Base-by-base conservation (phyloP, 2,797 vertebrate genomes). In the Helicolenus hilgendorfi region DNA sequence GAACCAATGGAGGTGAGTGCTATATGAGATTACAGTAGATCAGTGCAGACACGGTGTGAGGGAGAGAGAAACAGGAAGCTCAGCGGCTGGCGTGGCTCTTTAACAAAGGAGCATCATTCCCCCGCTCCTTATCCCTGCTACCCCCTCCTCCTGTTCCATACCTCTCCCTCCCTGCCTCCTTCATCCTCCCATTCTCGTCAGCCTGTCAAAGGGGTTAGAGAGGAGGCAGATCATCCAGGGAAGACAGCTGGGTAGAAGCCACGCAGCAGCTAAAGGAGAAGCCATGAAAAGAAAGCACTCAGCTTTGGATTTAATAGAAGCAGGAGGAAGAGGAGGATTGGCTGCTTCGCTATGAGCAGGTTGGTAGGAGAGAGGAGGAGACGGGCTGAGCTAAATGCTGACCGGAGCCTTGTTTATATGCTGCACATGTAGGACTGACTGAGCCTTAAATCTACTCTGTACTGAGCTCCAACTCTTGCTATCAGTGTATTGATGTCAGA, bases 301-400 rank as follows among this genome's bases (percentile, higher is more conserved):
- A 26, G 62, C 55, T 74, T 60, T 77, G 73, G 26, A 35, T 70
- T 62, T 59, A 68, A 79, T 64, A 27, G 31, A 70, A 55, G 85
- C 58, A 35, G 74, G 56, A 73, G 63, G 73, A 86, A 55, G 75
- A 79, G 58, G 87, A 81, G 79, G 76, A 75, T 73, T 79, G 1
- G 18, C 33, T 81, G 79, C 70, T 41, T 53, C 4, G 33, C 38
- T n/a, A 80, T 91, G 83, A 93, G 85, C 92, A 94, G 93, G 93
- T 94, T 79, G 81, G 91, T 89, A 9, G 31, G 70, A 70, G 58
- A 33, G 67, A 56, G 72, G 26, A 77, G 62, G 4, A 29, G 33
- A 22, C 22, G 18, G 41, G 41, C 15, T 49, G 49, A 53, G 49
- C 20, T 53, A 53, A n/a, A 20, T 8, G 55, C 38, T 45, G 76